Evolutionary conservation across 1,140 invertebrate genomes (phyloP).

Genomic region (Berghia stephanieae): DNA sequence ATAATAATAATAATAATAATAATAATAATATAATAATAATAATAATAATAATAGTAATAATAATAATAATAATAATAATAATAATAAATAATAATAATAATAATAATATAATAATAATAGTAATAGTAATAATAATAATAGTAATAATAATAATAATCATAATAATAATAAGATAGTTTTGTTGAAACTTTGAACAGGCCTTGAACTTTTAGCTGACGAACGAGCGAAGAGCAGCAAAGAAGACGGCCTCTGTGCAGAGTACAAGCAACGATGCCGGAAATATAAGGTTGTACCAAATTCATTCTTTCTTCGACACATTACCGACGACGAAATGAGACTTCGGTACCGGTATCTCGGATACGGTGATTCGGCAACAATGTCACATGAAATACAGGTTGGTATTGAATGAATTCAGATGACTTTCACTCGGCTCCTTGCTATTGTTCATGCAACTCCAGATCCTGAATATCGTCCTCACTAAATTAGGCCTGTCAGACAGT

Average conservation of each 20-base stretch:
- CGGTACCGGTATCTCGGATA: conserved; percentile 36
- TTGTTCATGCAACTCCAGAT: too few relatives aligned
- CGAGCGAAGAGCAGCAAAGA: conserved; percentile 35
- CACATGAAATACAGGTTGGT: conserved; percentile 34
- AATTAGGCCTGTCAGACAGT: too few relatives aligned
- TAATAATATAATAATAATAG: too few relatives aligned
- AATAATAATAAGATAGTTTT: neutral
- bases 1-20: too few relatives aligned
- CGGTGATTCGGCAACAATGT: conserved; percentile 32
- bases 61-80: too few relatives aligned
- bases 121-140: too few relatives aligned
- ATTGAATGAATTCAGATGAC: neutral
- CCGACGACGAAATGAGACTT: conserved; percentile 34
- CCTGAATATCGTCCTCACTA: too few relatives aligned
- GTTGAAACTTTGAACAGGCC: neutral
- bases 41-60: too few relatives aligned
- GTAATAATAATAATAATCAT: too few relatives aligned
- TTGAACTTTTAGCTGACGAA: conserved; percentile 38
- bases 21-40: too few relatives aligned
- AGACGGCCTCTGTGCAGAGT: conserved; percentile 36
- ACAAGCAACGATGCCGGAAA: conserved; percentile 37
- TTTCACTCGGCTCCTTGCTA: too few relatives aligned
- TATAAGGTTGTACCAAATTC: conserved; percentile 35
- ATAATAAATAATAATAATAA: too few relatives aligned
- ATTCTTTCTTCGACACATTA: conserved; percentile 37